Percentiles rank a stretch among this genome's conserved stretches.
Conservation (phyloP, 2,797 vertebrate species). For the Spatula versicolor region DNA sequence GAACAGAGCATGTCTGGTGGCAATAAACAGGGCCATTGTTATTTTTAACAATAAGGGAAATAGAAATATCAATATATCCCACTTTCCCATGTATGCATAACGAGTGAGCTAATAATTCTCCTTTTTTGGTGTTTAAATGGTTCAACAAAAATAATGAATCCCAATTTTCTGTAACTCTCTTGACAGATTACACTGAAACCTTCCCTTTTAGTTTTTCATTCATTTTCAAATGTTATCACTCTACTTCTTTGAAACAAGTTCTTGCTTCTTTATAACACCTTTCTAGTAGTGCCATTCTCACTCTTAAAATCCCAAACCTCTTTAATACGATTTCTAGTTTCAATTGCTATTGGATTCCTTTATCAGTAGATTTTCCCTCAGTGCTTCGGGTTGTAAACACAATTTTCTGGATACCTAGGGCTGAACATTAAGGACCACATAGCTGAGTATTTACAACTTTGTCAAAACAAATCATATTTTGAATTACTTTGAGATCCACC, state of each 20-base stretch:
- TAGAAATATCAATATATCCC: not conserved
- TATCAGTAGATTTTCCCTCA: not conserved
- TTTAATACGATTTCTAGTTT: not conserved
- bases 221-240: not conserved
- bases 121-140: not conserved
- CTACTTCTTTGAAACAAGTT: not conserved
- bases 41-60: not conserved
- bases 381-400: not conserved
- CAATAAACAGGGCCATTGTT: not conserved
- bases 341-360: not conserved
- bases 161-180: not conserved
- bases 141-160: not conserved
- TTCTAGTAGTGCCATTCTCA: not conserved
- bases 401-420: not conserved
- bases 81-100: not conserved
- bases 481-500: not conserved
- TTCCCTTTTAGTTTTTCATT: not conserved
- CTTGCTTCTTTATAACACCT: not conserved
- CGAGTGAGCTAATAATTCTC: not conserved
- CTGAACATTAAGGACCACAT: not conserved
- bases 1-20: not conserved
- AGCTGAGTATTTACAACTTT: not conserved
- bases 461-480: not conserved
- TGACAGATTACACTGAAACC: not conserved
- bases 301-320: not conserved